phyloP scores from a whole-genome alignment of 2,888 invertebrate genomes.

The Parelbella ahira region DNA sequence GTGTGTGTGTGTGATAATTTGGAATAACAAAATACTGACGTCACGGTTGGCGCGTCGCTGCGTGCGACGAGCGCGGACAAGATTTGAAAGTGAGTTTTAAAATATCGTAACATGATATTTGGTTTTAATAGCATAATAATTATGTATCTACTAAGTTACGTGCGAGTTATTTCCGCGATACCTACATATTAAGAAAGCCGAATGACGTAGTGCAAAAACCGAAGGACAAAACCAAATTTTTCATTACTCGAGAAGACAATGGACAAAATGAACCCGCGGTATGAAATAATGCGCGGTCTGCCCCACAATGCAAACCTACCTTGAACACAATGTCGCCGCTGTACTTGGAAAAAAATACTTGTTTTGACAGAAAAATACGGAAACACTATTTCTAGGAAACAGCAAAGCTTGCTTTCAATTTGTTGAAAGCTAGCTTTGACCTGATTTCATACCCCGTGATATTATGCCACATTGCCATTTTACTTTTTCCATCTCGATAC shows the following conservation, averaged over 20 bases:
- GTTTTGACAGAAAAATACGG: conserved; percentile 33
- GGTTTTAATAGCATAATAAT: too few relatives aligned
- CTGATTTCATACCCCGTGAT: conserved; percentile 39
- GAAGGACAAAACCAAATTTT: conserved; percentile 42
- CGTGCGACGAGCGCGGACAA: too few relatives aligned
- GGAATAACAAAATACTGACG: too few relatives aligned
- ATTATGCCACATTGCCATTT: conserved; percentile 8
- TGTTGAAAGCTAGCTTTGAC: conserved; percentile 51
- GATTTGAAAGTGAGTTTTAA: too few relatives aligned
- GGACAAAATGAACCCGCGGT: conserved; percentile 50
- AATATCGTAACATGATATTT: too few relatives aligned
- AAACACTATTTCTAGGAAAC: conserved; percentile 32
- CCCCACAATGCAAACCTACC: conserved; percentile 22
- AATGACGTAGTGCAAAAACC: too few relatives aligned
- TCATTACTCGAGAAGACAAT: conserved; percentile 62
- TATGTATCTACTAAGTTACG: too few relatives aligned
- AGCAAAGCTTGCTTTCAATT: conserved; percentile 47
- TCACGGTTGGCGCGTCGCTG: too few relatives aligned
- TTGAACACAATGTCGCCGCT: conserved; percentile 30
- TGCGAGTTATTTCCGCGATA: too few relatives aligned
- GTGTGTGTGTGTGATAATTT: too few relatives aligned
- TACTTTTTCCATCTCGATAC: conserved; percentile 17
- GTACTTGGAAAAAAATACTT: conserved; percentile 26
- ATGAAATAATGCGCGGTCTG: conserved; percentile 51
- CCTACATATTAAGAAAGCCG: too few relatives aligned